These are phyloP conservation scores for Carabus problematicus DNA, from an alignment of 2,888 invertebrate genomes.

Conservation along the genomic window DNA sequence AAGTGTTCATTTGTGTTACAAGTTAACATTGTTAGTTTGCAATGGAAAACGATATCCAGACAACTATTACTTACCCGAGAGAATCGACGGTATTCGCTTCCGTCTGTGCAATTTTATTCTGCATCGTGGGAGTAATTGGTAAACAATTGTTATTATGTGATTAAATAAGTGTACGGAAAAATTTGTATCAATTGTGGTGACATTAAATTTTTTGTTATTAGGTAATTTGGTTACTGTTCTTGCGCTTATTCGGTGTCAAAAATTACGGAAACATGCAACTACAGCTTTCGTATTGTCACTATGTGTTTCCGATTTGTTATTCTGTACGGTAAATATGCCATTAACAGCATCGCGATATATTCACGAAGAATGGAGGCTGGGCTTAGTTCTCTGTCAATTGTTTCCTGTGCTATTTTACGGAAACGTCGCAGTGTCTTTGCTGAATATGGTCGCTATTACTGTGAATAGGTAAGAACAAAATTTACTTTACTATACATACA, in stretches of 20 bases:
- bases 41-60: slow-evolving; percentile 28
- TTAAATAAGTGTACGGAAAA: background rate
- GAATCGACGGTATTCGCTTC: slow-evolving; percentile 80
- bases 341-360: slow-evolving; percentile 84
- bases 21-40: background rate
- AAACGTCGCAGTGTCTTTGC: slow-evolving; percentile 84
- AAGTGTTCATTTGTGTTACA: background rate
- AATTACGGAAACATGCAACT: slow-evolving; percentile 82
- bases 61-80: slow-evolving; percentile 66
- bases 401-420: slow-evolving; percentile 91
- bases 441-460: slow-evolving; percentile 90
- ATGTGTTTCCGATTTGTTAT: slow-evolving; percentile 84
- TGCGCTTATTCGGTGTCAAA: slow-evolving; percentile 79
- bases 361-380: slow-evolving; percentile 81
- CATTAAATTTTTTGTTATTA: slow-evolving; percentile 54
- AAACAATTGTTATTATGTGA: slow-evolving; percentile 52
- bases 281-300: slow-evolving; percentile 88
- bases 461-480: slow-evolving; percentile 74
- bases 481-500: background rate
- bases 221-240: slow-evolving; percentile 84
- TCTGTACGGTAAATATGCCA: slow-evolving; percentile 84
- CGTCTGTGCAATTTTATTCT: slow-evolving; percentile 79
- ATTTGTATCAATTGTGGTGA: slow-evolving; percentile 21
- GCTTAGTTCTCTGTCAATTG: slow-evolving; percentile 78
- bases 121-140: slow-evolving; percentile 81